Conservation (phyloP, 1,140 invertebrate species). For the Orius insidiosus region DNA sequence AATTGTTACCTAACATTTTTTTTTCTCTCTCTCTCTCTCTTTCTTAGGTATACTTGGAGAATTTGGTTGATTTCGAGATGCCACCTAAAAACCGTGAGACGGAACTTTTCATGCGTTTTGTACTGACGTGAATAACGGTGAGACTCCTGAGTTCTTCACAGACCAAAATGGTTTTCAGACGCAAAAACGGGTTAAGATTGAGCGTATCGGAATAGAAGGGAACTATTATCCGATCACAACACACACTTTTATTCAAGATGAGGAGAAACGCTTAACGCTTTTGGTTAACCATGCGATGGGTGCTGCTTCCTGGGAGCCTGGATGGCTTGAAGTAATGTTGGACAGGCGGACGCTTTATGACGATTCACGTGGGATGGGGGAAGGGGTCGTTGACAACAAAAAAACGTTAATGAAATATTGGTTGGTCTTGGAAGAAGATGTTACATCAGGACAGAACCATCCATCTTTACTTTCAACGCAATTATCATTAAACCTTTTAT, state of each 20-base stretch:
- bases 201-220: constrained; percentile 61
- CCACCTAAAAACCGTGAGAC: constrained; percentile 72
- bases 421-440: constrained; percentile 52
- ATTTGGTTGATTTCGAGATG: constrained; percentile 61
- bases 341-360: constrained; percentile 70
- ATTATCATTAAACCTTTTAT: constrained; percentile 50
- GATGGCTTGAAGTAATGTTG: constrained; percentile 73
- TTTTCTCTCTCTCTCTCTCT: too few relatives aligned
- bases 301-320: constrained; percentile 59
- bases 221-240: constrained; percentile 80
- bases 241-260: constrained; percentile 66
- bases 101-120: constrained; percentile 81
- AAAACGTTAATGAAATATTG: constrained; percentile 61
- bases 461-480: constrained; percentile 53
- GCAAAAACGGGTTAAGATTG: constrained; percentile 55
- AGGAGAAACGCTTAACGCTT: constrained; percentile 46
- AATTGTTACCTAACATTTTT: too few relatives aligned
- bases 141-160: constrained; percentile 71
- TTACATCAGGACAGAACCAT: constrained; percentile 23
- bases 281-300: constrained; percentile 73
- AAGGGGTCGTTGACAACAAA: constrained; percentile 77
- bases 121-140: constrained; percentile 71
- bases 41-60: constrained; percentile 66
- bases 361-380: constrained; percentile 72
- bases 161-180: constrained; percentile 93